Conservation (phyloP, 2,888 invertebrate species). For the Philonicus albiceps region DNA sequence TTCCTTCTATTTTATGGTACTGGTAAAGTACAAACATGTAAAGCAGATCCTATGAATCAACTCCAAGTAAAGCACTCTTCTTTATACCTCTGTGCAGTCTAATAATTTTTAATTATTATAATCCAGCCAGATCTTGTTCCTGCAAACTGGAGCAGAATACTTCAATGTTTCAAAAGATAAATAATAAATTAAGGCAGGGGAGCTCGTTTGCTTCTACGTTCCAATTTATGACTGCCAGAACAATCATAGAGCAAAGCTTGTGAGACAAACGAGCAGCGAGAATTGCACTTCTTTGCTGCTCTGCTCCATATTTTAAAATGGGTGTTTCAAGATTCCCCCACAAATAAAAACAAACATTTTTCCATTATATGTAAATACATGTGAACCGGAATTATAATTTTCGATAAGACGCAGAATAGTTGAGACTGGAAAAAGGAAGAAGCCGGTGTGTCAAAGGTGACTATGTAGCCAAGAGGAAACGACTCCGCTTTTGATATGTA, state of each 20-base stretch:
- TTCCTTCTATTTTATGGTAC: not conserved
- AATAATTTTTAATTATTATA: not conserved
- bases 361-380: not conserved
- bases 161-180: not conserved
- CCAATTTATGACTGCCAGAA: not conserved
- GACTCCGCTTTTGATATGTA: not conserved
- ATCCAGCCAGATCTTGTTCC: not conserved
- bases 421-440: not conserved
- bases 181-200: not conserved
- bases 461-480: not conserved
- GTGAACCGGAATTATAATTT: not conserved
- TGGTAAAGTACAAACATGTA: not conserved
- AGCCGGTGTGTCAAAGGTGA: not conserved
- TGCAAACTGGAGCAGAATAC: not conserved
- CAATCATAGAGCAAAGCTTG: not conserved
- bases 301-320: not conserved
- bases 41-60: not conserved
- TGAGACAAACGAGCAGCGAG: not conserved
- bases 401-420: not conserved
- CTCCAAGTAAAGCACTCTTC: not conserved
- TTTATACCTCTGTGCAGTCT: not conserved
- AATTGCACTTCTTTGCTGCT: not conserved
- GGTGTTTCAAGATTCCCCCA: not conserved
- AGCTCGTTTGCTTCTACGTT: not conserved
- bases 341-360: not conserved